Conservation (phyloP, 2,797 vertebrate genomes). For the Synaphobranchus kaupii region DNA sequence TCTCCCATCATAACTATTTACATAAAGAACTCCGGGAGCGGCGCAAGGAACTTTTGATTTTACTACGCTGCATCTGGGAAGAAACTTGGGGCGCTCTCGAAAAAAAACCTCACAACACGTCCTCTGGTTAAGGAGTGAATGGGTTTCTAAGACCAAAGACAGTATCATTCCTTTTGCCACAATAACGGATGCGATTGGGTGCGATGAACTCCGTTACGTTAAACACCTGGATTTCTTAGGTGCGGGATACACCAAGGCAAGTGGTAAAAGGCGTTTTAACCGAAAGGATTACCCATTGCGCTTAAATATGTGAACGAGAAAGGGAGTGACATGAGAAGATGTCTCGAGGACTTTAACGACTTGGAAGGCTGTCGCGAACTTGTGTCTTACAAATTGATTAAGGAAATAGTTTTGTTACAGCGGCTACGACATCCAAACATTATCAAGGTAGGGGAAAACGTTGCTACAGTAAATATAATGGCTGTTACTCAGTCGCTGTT, state of each 20-base stretch:
- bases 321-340: slow-evolving; percentile 82
- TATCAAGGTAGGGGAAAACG: slow-evolving; percentile 71
- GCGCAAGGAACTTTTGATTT: slow-evolving; percentile 69
- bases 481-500: neutral
- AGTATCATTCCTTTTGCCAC: slow-evolving; percentile 53
- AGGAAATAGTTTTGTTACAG: slow-evolving; percentile 81
- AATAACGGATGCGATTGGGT: slow-evolving; percentile 66
- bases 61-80: slow-evolving; percentile 53
- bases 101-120: slow-evolving; percentile 20
- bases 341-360: slow-evolving; percentile 77
- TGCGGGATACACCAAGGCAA: slow-evolving; percentile 83
- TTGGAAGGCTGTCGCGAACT: slow-evolving; percentile 76
- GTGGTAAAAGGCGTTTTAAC: slow-evolving; percentile 75
- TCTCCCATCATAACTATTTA: slow-evolving; percentile 58
- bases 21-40: slow-evolving; percentile 65
- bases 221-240: slow-evolving; percentile 75
- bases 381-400: slow-evolving; percentile 84
- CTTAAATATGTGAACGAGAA: slow-evolving; percentile 81
- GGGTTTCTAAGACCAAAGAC: slow-evolving; percentile 55
- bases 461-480: neutral
- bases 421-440: slow-evolving; percentile 83
- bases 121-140: slow-evolving; percentile 6
- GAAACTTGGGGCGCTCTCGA: slow-evolving; percentile 9
- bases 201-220: slow-evolving; percentile 71
- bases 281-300: slow-evolving; percentile 72